Evolutionary conservation across 2,113 vertebrate species (phyloP).

Genomic region (Fregata magnificens): DNA sequence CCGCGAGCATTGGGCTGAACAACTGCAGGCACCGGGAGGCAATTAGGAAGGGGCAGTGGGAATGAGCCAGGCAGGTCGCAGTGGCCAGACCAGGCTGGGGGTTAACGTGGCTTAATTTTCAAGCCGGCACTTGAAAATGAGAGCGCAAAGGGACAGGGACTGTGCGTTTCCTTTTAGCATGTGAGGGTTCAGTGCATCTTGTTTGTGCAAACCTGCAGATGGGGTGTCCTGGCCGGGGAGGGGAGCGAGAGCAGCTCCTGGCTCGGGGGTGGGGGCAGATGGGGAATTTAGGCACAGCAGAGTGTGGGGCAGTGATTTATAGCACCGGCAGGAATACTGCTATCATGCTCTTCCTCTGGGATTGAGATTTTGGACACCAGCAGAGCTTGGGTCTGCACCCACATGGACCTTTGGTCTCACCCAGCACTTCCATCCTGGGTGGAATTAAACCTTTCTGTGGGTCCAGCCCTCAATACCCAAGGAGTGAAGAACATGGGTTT

Average conservation of each 20-base stretch:
- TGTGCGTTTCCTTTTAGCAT: neutral
- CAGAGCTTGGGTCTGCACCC: neutral
- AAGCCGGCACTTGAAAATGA: neutral
- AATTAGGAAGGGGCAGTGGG: neutral
- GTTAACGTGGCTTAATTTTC: neutral
- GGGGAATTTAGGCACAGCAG: neutral
- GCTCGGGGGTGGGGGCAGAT: neutral
- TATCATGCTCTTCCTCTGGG: rapidly evolving
- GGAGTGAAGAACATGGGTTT: neutral
- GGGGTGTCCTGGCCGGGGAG: neutral
- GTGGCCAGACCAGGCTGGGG: neutral
- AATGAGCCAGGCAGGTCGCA: neutral
- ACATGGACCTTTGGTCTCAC: neutral
- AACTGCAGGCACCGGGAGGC: neutral
- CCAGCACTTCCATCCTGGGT: neutral
- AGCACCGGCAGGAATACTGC: neutral
- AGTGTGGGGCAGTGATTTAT: neutral
- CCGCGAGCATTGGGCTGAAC: neutral
- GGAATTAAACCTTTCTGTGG: neutral
- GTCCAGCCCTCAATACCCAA: neutral
- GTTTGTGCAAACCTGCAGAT: neutral
- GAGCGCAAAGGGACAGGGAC: neutral
- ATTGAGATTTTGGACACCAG: neutral
- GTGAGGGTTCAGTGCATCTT: neutral
- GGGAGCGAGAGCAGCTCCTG: neutral